Evolutionary conservation across 2,797 vertebrate genomes (phyloP).

Genomic region (Coccyzus lansbergi): DNA sequence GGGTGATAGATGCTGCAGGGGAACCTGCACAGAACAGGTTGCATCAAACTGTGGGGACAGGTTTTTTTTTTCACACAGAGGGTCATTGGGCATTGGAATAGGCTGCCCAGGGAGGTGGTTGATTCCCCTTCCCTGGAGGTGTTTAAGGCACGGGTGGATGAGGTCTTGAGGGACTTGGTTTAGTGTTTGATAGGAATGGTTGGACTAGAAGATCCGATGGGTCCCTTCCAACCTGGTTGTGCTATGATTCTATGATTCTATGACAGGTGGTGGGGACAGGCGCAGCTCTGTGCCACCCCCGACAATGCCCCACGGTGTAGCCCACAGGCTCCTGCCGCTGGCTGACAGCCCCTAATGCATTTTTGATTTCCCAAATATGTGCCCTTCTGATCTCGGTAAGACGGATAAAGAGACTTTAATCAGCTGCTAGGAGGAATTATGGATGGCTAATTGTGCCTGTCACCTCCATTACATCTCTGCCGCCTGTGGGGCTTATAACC

Average conservation of each 20-base stretch:
- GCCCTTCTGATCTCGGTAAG: constrained; percentile 59
- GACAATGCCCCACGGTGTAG: neutral
- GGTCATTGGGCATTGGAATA: too few species aligned
- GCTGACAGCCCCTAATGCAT: constrained; percentile 12
- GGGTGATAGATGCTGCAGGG: neutral
- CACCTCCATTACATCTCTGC: constrained; percentile 61
- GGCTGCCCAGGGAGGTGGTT: too few species aligned
- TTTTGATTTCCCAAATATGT: constrained; percentile 47
- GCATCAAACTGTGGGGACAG: neutral
- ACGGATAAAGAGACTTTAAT: constrained; percentile 71
- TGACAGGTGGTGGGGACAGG: rapidly evolving
- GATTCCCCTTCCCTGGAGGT: too few species aligned
- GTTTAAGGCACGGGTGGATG: too few species aligned
- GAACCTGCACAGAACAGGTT: rapidly evolving
- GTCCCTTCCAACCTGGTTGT: too few species aligned
- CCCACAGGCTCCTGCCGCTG: rapidly evolving
- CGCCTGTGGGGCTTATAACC: neutral
- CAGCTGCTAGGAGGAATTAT: constrained; percentile 69
- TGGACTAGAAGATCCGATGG: too few species aligned
- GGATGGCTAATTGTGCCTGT: constrained; percentile 71
- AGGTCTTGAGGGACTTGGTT: too few species aligned
- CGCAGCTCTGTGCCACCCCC: neutral
- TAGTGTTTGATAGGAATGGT: too few species aligned
- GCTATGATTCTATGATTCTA: too few species aligned
- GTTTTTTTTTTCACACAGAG: too few species aligned